Base-by-base conservation (phyloP, 1,140 invertebrate species). In the Tetragnatha versicolor region DNA sequence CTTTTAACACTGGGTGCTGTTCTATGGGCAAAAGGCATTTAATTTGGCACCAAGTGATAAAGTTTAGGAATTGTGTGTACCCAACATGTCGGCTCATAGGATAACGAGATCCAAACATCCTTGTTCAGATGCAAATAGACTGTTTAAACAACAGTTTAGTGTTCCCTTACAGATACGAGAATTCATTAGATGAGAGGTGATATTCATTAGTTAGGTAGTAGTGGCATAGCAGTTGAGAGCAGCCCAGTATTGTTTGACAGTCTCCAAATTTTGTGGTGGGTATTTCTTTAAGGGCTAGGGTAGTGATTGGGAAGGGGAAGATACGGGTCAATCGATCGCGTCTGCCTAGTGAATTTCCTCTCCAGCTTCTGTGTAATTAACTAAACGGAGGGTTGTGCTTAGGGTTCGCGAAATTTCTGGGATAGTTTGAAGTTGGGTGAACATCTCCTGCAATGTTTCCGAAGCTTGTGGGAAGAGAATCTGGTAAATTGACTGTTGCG, bases 91-190 rank as follows among this genome's bases (percentile, higher is more conserved):
- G 25, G 35, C 39, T 75, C 42, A 63, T 37, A 61, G 37, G 27
- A 33, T 75, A 63, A 63, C 37, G 55, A 75, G 72, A 12, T 31
- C 47, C 35, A 22, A 75, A 63, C 72, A 25, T 75, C 72, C 53
- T 75, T 75, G 72, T 75, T 75, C 61, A 49, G 72, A 75, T 75
- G 58, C 72, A 75, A 75, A 75, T 75, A 75, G 33, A 75, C 55
- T 63, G 72, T 75, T 63, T 63, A 63, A 75, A 75, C 72, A 75
- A 37, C 55, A 75, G 72, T 75, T 49, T 42, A 20, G 33, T 75
- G 58, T 75, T 61, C 49, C 72, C 72, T 75, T 75, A 27, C 45
- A 75, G 72, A 75, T 75, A 75, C 53, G n/a, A 45, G 51, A 75
- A 75, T 63, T 75, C 55, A 75, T 75, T 75, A 75, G 55, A 35